A percentile compares a stretch with the other conserved stretches of the same genome.
Conservation (phyloP, 2,113 vertebrate species). For the Ascaphus truei region DNA sequence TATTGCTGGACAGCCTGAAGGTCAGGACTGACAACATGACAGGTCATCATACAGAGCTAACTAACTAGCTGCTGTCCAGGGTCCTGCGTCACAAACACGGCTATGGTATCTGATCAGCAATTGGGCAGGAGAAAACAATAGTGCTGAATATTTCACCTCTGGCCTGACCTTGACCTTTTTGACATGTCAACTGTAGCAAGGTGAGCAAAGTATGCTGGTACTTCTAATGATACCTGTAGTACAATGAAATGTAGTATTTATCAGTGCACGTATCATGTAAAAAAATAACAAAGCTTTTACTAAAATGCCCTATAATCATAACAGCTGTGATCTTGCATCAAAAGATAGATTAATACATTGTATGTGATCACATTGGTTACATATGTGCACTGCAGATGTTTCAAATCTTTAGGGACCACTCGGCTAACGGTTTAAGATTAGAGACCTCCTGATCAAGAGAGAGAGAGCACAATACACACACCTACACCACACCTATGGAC, state of each 20-base stretch:
- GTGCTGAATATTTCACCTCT: constrained; percentile 40
- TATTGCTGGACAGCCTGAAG: constrained; percentile 62
- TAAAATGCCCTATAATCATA: too few species aligned
- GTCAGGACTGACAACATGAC: constrained; percentile 77
- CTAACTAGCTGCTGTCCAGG: constrained; percentile 53
- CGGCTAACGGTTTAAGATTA: too few species aligned
- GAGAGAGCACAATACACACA: too few species aligned
- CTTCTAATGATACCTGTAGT: too few species aligned
- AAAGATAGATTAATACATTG: too few species aligned
- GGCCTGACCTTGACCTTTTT: constrained; percentile 7
- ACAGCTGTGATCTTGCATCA: too few species aligned
- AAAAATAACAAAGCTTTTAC: background rate
- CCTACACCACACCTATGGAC: too few species aligned
- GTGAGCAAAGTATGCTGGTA: constrained; percentile 32
- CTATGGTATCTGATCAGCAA: constrained; percentile 9
- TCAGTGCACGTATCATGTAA: background rate
- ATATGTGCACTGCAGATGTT: too few species aligned
- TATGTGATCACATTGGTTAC: too few species aligned
- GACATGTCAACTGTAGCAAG: constrained; percentile 40
- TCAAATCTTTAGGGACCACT: too few species aligned
- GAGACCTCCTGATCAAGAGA: too few species aligned
- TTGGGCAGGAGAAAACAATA: constrained; percentile 31
- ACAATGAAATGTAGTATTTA: background rate
- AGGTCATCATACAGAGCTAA: constrained; percentile 62
- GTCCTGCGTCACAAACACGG: constrained; percentile 46